Percentiles rank a stretch among this genome's conserved stretches.
Conservation (phyloP, 2,113 vertebrate species). For the Rhizomys pruinosus region DNA sequence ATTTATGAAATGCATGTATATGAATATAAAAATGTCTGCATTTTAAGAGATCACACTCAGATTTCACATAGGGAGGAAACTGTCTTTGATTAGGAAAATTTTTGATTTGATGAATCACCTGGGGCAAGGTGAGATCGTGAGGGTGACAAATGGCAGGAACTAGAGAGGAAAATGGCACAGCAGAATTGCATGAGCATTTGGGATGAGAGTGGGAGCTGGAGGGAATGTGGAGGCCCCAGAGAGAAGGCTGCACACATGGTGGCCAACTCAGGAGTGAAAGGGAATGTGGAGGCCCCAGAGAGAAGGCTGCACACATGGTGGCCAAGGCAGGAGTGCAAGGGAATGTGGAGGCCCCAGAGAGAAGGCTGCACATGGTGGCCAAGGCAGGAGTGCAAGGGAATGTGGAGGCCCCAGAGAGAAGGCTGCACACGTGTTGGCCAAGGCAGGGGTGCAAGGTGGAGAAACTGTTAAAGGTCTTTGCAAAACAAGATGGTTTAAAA, state of each 20-base stretch:
- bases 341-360: background rate
- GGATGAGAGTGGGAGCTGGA: no score
- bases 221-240: background rate
- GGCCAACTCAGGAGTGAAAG: background rate
- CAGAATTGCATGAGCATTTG: background rate
- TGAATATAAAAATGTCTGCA: constrained; percentile 38
- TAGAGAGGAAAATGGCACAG: background rate
- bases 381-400: background rate
- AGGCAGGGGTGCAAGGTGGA: background rate
- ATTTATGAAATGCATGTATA: constrained; percentile 28
- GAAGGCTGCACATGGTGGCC: no score
- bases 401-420: background rate
- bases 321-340: background rate
- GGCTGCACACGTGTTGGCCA: rapidly evolving
- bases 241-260: rapidly evolving
- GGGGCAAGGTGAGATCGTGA: background rate
- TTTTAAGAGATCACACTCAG: background rate
- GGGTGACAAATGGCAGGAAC: background rate
- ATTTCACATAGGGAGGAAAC: constrained; percentile 2
- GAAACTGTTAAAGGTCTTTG: background rate
- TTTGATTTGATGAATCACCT: background rate
- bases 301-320: rapidly evolving
- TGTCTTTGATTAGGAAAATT: constrained; percentile 46
- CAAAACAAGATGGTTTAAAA: background rate
- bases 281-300: background rate